A percentile compares a stretch with the other conserved stretches of the same genome.
These are phyloP conservation scores for Bubo scandiacus DNA, from an alignment of 2,113 vertebrate genomes.

Conservation along the genomic window DNA sequence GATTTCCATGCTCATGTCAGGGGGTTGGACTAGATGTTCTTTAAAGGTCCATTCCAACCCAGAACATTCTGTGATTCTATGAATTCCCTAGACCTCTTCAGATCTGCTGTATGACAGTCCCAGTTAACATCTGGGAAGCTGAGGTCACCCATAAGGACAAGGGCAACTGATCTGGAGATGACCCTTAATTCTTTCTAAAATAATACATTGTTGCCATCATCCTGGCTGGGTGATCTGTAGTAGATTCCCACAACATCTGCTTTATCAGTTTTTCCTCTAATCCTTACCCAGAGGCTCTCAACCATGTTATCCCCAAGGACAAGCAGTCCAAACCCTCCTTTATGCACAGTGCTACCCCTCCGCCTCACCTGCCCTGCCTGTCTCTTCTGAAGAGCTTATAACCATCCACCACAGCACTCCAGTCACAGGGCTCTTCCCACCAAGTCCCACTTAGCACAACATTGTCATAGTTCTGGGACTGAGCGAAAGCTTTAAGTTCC, in stretches of 20 bases:
- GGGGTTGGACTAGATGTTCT: background rate
- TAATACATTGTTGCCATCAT: background rate
- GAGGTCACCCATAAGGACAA: background rate
- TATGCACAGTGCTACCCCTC: background rate
- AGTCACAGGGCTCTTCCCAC: background rate
- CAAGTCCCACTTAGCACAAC: background rate
- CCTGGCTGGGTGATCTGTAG: background rate
- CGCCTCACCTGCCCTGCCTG: fast-evolving
- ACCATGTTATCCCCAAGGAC: background rate
- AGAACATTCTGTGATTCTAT: background rate
- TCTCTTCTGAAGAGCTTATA: background rate
- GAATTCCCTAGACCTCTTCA: background rate
- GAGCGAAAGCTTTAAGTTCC: background rate
- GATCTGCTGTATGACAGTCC: background rate
- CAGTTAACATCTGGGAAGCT: background rate
- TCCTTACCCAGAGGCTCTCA: background rate
- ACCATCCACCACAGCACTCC: background rate
- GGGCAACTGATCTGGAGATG: background rate
- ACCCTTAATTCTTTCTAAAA: background rate
- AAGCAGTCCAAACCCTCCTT: background rate
- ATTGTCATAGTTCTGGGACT: background rate
- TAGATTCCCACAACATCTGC: background rate
- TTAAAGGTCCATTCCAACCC: background rate
- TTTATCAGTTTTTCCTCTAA: background rate
- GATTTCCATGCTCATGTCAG: background rate